Evolutionary conservation across 2,797 vertebrate genomes (phyloP).

Genomic region (Lithobates pipiens): DNA sequence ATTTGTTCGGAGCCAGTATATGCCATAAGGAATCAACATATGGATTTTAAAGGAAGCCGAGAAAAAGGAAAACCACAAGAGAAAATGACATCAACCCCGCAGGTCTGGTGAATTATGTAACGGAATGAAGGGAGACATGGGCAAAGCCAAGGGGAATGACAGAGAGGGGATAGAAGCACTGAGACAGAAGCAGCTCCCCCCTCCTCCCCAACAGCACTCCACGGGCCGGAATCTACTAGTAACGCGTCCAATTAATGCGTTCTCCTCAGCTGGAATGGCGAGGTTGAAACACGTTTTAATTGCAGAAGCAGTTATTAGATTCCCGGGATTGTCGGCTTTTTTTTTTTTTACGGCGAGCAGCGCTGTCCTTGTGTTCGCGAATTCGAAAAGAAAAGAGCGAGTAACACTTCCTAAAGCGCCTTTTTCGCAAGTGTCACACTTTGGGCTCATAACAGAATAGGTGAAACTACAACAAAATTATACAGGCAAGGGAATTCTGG

Average conservation of each 20-base stretch:
- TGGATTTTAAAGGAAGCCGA: not conserved
- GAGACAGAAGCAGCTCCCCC: not conserved
- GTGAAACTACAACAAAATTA: slow-evolving; percentile 8
- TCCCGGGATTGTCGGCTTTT: not conserved
- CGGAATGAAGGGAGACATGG: not conserved
- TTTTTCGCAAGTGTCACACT: slow-evolving; percentile 6
- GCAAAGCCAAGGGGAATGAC: slow-evolving; percentile 4
- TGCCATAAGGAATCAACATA: not conserved
- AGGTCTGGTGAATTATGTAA: not conserved
- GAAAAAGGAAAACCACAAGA: not conserved
- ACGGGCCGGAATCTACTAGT: not conserved
- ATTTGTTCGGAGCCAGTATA: not conserved
- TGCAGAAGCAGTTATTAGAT: not conserved
- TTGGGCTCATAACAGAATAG: slow-evolving; percentile 10
- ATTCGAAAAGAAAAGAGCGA: not conserved
- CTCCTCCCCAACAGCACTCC: not conserved
- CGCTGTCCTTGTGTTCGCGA: not conserved
- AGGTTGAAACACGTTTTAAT: not conserved
- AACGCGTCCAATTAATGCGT: slow-evolving; percentile 6
- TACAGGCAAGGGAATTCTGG: not conserved
- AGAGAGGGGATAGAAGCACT: not conserved
- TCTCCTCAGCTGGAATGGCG: not conserved
- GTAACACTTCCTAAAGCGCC: not conserved
- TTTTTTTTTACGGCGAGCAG: not conserved
- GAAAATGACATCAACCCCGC: not conserved